Percentiles rank a stretch among this genome's conserved stretches.
phyloP scores from a whole-genome alignment of 23 tunicate genomes.

The Ciona savignyi region DNA sequence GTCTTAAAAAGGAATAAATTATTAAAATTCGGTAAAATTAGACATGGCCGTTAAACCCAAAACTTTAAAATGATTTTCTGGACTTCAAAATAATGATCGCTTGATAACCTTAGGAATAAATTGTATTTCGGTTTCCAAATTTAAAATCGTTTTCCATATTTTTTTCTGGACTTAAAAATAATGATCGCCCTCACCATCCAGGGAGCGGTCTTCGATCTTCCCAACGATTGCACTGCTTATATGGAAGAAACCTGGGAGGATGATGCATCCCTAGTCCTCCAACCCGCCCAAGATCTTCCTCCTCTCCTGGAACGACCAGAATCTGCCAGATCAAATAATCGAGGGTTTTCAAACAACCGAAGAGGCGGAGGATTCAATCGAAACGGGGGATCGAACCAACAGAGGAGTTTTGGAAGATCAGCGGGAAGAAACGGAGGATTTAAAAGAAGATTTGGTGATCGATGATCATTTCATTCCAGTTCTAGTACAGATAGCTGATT shows the following conservation, averaged over 20 bases:
- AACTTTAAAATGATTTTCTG: too few species aligned
- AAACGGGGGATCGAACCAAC: not conserved
- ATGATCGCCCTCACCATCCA: slow-evolving; percentile 5
- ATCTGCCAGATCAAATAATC: slow-evolving; percentile 3
- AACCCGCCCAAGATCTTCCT: slow-evolving; percentile 42
- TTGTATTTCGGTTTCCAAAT: too few species aligned
- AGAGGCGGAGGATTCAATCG: slow-evolving; percentile 13
- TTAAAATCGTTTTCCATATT: too few species aligned
- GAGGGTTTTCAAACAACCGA: not conserved
- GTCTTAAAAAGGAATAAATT: too few species aligned
- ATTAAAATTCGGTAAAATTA: too few species aligned
- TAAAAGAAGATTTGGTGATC: not conserved
- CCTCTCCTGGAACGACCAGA: slow-evolving; percentile 29
- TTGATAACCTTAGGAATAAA: too few species aligned
- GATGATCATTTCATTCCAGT: not conserved
- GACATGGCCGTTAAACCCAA: too few species aligned
- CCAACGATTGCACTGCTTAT: slow-evolving; percentile 46
- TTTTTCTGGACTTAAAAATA: too few species aligned
- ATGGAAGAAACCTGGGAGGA: slow-evolving; percentile 56
- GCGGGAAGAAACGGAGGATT: not conserved
- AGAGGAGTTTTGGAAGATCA: not conserved
- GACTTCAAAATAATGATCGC: not conserved
- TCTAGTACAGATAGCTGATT: not conserved
- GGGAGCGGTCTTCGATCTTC: slow-evolving; percentile 92
- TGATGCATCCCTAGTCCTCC: slow-evolving; percentile 10